A percentile compares a stretch with the other conserved stretches of the same genome.
Conservation (phyloP, 2,113 vertebrate genomes). For the Myrmecobius fasciatus region DNA sequence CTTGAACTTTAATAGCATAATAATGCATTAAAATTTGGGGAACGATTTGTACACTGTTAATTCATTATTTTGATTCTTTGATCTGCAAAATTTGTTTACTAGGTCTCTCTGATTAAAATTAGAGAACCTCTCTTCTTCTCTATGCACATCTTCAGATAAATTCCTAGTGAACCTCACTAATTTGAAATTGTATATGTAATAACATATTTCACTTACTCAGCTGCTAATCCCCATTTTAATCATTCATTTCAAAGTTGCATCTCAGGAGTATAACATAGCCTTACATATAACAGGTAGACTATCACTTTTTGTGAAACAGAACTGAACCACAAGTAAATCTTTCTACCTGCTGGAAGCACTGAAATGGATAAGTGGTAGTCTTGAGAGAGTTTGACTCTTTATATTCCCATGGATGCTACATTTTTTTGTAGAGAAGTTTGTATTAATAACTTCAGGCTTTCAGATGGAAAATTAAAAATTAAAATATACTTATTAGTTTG, state of each 20-base stretch:
- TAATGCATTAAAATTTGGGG: not conserved
- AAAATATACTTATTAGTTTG: not conserved
- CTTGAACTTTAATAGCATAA: not conserved
- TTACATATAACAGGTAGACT: not conserved
- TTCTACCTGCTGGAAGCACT: not conserved
- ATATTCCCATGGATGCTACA: not conserved
- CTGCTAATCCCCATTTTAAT: not conserved
- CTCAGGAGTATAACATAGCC: not conserved
- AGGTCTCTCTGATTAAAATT: not conserved
- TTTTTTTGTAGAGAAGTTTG: not conserved
- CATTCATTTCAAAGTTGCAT: not conserved
- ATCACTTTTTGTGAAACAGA: not conserved
- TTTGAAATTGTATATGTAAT: not conserved
- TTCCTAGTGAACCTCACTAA: not conserved
- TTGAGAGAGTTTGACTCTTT: not conserved
- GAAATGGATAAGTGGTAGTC: not conserved
- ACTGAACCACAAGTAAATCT: not conserved
- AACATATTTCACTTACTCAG: not conserved
- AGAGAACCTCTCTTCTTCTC: not conserved
- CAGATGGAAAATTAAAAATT: not conserved
- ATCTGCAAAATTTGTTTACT: not conserved
- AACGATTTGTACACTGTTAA: not conserved
- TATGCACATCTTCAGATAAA: not conserved
- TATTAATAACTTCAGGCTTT: not conserved
- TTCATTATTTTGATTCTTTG: not conserved